These are phyloP conservation scores for Anseranas semipalmata DNA, from an alignment of 2,113 vertebrate species.

Conservation along the genomic window DNA sequence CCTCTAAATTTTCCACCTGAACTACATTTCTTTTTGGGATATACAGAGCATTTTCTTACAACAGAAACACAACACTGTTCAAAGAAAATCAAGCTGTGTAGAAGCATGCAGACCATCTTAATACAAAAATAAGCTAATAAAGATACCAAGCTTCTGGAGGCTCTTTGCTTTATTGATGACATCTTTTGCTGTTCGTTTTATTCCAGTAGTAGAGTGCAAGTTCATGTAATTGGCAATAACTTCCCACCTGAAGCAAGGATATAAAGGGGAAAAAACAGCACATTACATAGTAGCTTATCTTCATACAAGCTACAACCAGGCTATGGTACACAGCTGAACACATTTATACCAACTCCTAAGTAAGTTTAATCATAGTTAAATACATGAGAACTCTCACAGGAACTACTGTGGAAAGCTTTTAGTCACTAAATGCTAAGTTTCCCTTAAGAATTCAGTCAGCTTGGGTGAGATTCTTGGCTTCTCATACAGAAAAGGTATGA, in stretches of 20 bases:
- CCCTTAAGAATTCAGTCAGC: background rate
- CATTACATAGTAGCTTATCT: background rate
- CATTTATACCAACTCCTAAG: background rate
- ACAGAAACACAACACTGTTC: background rate
- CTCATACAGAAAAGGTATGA: background rate
- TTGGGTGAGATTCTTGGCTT: background rate
- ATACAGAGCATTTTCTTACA: background rate
- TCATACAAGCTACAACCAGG: background rate
- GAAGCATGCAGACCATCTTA: constrained; percentile 10
- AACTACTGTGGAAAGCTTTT: background rate
- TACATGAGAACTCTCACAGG: background rate
- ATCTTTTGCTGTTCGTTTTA: constrained; percentile 94
- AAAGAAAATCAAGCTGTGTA: background rate
- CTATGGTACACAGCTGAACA: background rate
- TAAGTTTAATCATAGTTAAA: background rate
- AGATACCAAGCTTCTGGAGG: constrained; percentile 93
- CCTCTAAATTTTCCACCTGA: background rate
- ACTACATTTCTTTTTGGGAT: background rate
- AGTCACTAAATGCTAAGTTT: background rate
- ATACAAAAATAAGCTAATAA: background rate
- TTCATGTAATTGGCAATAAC: constrained; percentile 99
- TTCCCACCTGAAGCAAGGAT: constrained; percentile 86
- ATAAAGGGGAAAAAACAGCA: background rate
- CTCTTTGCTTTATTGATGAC: constrained; percentile 98
- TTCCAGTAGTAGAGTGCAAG: constrained; percentile 89